Base-by-base conservation (phyloP, 2,797 vertebrate species). In the Ispidina lecontei region DNA sequence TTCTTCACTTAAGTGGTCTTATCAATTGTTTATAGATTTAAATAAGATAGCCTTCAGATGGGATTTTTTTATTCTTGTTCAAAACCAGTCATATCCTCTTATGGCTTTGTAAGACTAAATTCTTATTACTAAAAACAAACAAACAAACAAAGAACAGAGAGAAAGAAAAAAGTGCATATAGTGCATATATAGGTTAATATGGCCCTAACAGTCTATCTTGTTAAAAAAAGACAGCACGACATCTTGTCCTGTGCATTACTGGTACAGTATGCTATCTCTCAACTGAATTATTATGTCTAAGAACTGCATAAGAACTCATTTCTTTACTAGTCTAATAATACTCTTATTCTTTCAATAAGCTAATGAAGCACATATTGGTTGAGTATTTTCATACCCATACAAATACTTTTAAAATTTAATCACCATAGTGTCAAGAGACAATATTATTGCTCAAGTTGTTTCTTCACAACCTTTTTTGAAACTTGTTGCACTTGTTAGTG, bases 401-500 rank as follows among this genome's bases (percentile, higher is more conserved):
- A 10, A 35, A 87, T n/a, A n/a, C 1, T 28, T 70, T 60, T 64
- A n/a, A 10, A 41, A 41, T 68, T 90, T 65, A 41, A 58, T 15
- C 0, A 0, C 3, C 31, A 15, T 9, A 35, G 6, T 3, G 72
- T 11, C 2, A 17, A 72, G 17, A 78, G 7, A 2, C 6, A 63
- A 35, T 28, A 19, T 18, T 51, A 37, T n/a, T 37, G 8, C 14
- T 58, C 12, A 46, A 11, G 20, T 4, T 28, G 9, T 8, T 64
- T 72, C 64, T 62, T 25, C 26, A 49, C 15, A 59, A 41, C 1
- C 4, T n/a, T 39, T 46, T 82, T 56, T 64, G n/a, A 68, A 89
- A 83, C 29, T 3, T 5, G 0, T 28, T 68, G 4, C 7, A 43
- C 11, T 41, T 31, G 10, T 33, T 39, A 28, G 6, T 15, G 17